phyloP scores from a whole-genome alignment of 1,140 invertebrate genomes.

The Drosophila elegans region DNA sequence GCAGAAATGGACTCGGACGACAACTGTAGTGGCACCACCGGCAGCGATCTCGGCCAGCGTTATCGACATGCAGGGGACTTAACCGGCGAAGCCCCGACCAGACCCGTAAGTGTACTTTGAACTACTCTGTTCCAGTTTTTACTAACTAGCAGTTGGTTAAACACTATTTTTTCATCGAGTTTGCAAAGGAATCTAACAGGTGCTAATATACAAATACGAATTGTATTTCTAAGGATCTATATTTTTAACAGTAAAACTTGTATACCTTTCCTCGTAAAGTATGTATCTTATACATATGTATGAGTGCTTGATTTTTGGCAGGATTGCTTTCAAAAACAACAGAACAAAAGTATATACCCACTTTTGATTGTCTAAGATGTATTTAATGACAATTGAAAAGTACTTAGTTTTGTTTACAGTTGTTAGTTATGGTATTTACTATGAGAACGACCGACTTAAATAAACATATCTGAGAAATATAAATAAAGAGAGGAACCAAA shows the following conservation, averaged over 20 bases:
- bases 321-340: too few species aligned
- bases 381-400: too few species aligned
- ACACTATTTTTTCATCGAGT: background rate
- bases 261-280: background rate
- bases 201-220: background rate
- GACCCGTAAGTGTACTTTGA: conserved; percentile 72
- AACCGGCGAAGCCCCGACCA: conserved; percentile 68
- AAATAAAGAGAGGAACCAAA: background rate
- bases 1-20: conserved; percentile 59
- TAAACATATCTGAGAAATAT: too few species aligned
- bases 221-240: too few species aligned
- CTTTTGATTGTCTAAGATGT: too few species aligned
- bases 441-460: too few species aligned
- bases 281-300: too few species aligned
- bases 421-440: too few species aligned
- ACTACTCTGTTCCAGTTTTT: conserved; percentile 16
- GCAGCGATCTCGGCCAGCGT: conserved; percentile 59
- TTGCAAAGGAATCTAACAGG: background rate
- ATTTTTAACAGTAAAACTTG: too few species aligned
- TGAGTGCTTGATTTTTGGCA: too few species aligned
- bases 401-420: too few species aligned
- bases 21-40: conserved; percentile 37
- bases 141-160: background rate
- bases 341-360: too few species aligned
- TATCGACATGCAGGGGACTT: conserved; percentile 79